Evolutionary conservation across 2,888 invertebrate species (phyloP), one percentile per base, ranked within the genome.

Genomic region (Linnaemya vulpina): DNA sequence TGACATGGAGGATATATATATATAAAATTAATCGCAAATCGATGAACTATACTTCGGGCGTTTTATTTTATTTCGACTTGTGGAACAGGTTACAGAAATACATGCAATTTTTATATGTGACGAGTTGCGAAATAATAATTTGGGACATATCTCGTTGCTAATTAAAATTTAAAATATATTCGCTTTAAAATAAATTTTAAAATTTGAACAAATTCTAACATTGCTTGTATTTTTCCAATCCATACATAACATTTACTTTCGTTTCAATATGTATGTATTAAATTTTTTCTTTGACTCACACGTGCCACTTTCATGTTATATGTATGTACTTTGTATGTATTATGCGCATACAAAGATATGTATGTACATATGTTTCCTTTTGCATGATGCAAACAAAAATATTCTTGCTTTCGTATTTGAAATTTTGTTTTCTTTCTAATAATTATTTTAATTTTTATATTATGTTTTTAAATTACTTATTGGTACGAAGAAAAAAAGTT

Each of bases 321-420:
- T 40, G 40, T 11, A 40, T 40, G 40, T n/a, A n/a, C n/a, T n/a
- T n/a, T n/a, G n/a, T 10, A 38, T 30, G 30, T 30, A 30, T 30
- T 13, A 35, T 20, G 17, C 22, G 22, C 49, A 67, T 35, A 68
- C 20, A 68, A 20, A 53, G 20, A 38, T 68, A 38, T 13, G 35
- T 38, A 30, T 5, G 35, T 25, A 22, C 20, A n/a, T 46, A 43
- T 65, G 17, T 51, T 43, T 35, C 77, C 49, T 30, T 5, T 30
- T 78, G 78, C 78, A 79, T 79, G 78, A 63, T 55, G 22, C 30
- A 49, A 77, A 60, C 17, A 63, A 70, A 60, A 49, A 60, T 13
- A 8, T 40, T 30, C 38, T 55, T 55, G n/a, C 51, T 58, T 67
- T n/a, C 5, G 13, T 58, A 20, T 46, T 35, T 46, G 1, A 51